Evolutionary conservation across 2,888 invertebrate genomes (phyloP).

Genomic region (Myathropa florea): DNA sequence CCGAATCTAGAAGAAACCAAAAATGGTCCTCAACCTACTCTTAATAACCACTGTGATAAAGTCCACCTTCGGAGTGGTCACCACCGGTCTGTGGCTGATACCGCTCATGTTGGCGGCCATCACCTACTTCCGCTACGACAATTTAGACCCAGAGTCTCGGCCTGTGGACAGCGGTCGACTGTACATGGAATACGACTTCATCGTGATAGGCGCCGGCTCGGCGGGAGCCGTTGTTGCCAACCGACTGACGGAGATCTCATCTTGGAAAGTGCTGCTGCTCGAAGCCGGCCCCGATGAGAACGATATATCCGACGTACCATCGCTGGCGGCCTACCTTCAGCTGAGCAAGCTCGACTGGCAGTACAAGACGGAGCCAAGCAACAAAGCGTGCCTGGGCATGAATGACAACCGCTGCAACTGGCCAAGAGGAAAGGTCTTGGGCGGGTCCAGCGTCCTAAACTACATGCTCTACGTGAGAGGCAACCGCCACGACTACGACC

Average conservation of each 20-base stretch:
- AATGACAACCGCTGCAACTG: constrained; percentile 91
- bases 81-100: constrained; percentile 91
- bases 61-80: constrained; percentile 86
- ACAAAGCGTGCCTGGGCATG: constrained; percentile 91
- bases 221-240: constrained; percentile 94
- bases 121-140: constrained; percentile 90
- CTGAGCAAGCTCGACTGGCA: constrained; percentile 93
- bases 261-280: constrained; percentile 89
- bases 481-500: constrained; percentile 91
- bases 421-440: constrained; percentile 94
- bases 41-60: constrained; percentile 90
- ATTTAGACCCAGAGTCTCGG: constrained; percentile 89
- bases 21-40: constrained; percentile 88
- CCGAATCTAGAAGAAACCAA: constrained; percentile 33
- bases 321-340: constrained; percentile 92
- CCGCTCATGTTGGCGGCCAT: constrained; percentile 91
- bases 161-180: constrained; percentile 86
- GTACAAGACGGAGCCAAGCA: constrained; percentile 92
- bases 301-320: constrained; percentile 93
- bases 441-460: constrained; percentile 93
- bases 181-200: constrained; percentile 90
- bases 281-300: constrained; percentile 95
- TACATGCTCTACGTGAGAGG: constrained; percentile 96
- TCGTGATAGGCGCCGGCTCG: constrained; percentile 92
- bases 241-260: constrained; percentile 87